A percentile compares a stretch with the other conserved stretches of the same genome.
phyloP scores from a whole-genome alignment of 2,113 vertebrate genomes.

The Oncorhynchus kisutch region DNA sequence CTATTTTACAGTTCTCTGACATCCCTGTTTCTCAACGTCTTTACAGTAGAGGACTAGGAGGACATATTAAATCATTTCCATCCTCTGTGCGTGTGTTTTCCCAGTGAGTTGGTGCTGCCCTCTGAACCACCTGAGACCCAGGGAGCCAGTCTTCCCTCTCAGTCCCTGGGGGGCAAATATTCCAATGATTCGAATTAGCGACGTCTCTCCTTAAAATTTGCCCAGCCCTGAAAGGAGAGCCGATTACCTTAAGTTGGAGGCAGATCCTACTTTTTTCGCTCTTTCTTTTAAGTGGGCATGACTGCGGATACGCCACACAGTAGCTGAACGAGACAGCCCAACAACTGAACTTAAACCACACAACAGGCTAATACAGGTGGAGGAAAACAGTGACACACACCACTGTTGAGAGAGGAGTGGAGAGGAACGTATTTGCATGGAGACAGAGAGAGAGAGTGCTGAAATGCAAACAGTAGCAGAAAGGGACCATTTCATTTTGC shows the following conservation, averaged over 20 bases:
- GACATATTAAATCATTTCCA: constrained; percentile 23
- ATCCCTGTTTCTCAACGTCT: too few relatives aligned
- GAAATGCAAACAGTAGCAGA: constrained; percentile 60
- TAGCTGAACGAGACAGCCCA: constrained; percentile 23
- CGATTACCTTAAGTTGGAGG: constrained; percentile 40
- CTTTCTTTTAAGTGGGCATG: constrained; percentile 33
- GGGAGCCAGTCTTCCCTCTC: constrained; percentile 3
- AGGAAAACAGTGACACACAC: constrained; percentile 20
- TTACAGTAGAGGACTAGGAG: too few relatives aligned
- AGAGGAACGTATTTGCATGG: constrained; percentile 39
- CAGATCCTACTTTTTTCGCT: not conserved
- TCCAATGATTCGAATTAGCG: constrained; percentile 53
- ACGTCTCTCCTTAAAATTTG: constrained; percentile 49
- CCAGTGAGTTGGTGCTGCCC: constrained; percentile 3
- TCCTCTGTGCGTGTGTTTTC: not conserved
- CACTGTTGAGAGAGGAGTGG: constrained; percentile 37
- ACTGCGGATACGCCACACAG: constrained; percentile 33
- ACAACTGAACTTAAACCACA: constrained; percentile 13
- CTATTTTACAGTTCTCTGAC: too few relatives aligned
- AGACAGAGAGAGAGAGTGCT: constrained; percentile 21
- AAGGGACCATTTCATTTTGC: constrained; percentile 4
- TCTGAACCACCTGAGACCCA: constrained; percentile 37
- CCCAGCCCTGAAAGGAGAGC: constrained; percentile 39
- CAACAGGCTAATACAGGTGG: not conserved
- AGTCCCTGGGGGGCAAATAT: constrained; percentile 39